Base-by-base conservation (phyloP, 1,140 invertebrate genomes). In the Plutomurus gul region DNA sequence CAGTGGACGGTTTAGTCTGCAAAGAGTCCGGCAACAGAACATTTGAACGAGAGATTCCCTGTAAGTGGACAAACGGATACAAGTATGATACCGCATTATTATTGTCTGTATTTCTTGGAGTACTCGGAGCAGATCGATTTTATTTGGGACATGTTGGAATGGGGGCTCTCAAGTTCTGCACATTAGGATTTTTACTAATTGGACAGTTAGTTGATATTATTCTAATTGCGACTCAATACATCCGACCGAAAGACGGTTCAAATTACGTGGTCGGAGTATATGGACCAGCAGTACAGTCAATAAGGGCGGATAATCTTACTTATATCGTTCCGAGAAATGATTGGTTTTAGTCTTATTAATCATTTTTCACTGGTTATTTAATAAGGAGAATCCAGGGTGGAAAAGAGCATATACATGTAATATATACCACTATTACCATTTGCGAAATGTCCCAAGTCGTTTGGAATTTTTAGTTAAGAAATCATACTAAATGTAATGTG, bases 121-220 rank as follows among this genome's bases (percentile, higher is more conserved):
- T 97, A 94, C 96, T 99, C 89, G 97, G 97, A n/a, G 90, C 95
- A 16, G 97, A 99, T 86, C 88, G 97, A 81, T 98, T 99, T 87
- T 99, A 99, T 85, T 88, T 99, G 3, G 97, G 97, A 18, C 99
- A 99, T 87, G 95, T 95, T 65, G 97, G 95, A 22, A 91, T 99
- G 80, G 97, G 96, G 1, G 87, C 99, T 56, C 90, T 97, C 7
- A 99, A 99, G 87, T 90, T 99, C 82, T 96, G 95, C 85, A 99
- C 97, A 0, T 87, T 99, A 30, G 97, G 97, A 6, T 98, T 98
- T 85, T 92, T 99, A 89, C 98, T 99, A 85, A 87, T 99, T n/a
- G 96, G 95, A 8, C 96, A 99, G 86, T 89, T 99, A 33, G 88
- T 97, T 76, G 97, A 99, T 87, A 94, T 99, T 20, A 93, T 99